phyloP scores from a whole-genome alignment of 2,888 invertebrate genomes.

The Ceramica pisi region DNA sequence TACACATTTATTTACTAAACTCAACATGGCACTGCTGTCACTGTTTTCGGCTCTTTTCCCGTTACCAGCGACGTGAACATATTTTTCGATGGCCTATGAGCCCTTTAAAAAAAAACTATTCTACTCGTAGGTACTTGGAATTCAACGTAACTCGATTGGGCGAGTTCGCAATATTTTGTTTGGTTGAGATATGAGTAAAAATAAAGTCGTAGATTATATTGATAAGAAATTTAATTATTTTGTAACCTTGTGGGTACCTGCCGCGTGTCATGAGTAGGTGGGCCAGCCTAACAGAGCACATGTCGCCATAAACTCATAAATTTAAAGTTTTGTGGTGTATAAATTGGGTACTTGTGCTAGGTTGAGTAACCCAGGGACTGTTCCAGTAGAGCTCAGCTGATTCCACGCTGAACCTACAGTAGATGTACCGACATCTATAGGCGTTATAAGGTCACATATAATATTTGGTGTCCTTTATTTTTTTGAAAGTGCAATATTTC shows the following conservation, averaged over 20 bases:
- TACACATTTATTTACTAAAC: too few relatives aligned
- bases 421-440: background rate
- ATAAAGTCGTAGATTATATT: conserved; percentile 11
- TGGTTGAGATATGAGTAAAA: conserved; percentile 12
- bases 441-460: background rate
- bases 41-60: too few relatives aligned
- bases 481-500: background rate
- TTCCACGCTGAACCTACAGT: too few relatives aligned
- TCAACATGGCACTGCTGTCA: too few relatives aligned
- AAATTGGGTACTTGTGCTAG: background rate
- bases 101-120: too few relatives aligned
- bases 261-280: background rate
- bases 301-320: background rate
- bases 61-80: too few relatives aligned
- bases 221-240: conserved; percentile 5
- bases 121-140: background rate
- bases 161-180: background rate
- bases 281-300: background rate
- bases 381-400: background rate
- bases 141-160: background rate
- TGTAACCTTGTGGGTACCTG: background rate
- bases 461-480: too few relatives aligned
- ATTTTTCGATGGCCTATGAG: too few relatives aligned
- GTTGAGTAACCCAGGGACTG: background rate
- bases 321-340: background rate